Percentiles rank a stretch among this genome's conserved stretches.
These are phyloP conservation scores for Villa cingulata DNA, from an alignment of 2,888 invertebrate genomes.

Conservation along the genomic window DNA sequence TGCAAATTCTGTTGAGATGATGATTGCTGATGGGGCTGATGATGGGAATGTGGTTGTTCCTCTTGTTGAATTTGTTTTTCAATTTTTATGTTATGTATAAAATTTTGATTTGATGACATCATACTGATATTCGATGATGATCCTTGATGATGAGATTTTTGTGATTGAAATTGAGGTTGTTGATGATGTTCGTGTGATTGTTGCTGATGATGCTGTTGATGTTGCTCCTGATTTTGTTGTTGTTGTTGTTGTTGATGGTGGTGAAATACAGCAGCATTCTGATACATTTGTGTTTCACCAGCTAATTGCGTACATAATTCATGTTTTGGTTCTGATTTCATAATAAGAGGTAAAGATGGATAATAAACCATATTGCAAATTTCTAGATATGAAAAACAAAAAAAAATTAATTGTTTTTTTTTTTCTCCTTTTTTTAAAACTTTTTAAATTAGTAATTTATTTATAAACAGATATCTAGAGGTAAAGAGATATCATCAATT, in stretches of 20 bases:
- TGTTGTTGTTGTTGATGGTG: constrained; percentile 21
- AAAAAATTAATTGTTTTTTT: too few relatives aligned
- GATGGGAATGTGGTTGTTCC: constrained; percentile 20
- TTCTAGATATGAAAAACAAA: constrained; percentile 20
- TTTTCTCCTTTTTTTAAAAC: too few relatives aligned
- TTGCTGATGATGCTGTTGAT: constrained; percentile 4
- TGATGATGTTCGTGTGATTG: constrained; percentile 11
- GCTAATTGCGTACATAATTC: constrained; percentile 27
- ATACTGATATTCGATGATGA: constrained; percentile 3
- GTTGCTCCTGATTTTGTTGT: constrained; percentile 18
- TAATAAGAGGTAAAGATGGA: constrained; percentile 31
- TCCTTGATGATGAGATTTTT: constrained; percentile 9
- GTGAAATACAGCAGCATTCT: constrained; percentile 10
- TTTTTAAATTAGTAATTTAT: too few relatives aligned
- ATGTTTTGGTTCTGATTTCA: constrained; percentile 33
- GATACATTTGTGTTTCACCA: constrained; percentile 16
- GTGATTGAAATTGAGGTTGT: constrained; percentile 4
- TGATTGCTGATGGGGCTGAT: constrained; percentile 1
- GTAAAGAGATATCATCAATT: too few relatives aligned
- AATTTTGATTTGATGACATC: constrained; percentile 10
- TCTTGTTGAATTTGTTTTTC: constrained; percentile 8
- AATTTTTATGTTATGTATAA: constrained; percentile 13
- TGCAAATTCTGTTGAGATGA: not conserved
- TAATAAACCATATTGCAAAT: constrained; percentile 35
- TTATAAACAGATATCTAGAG: too few relatives aligned